Conservation (phyloP, 2,797 vertebrate genomes). For the Pelodytes ibericus region DNA sequence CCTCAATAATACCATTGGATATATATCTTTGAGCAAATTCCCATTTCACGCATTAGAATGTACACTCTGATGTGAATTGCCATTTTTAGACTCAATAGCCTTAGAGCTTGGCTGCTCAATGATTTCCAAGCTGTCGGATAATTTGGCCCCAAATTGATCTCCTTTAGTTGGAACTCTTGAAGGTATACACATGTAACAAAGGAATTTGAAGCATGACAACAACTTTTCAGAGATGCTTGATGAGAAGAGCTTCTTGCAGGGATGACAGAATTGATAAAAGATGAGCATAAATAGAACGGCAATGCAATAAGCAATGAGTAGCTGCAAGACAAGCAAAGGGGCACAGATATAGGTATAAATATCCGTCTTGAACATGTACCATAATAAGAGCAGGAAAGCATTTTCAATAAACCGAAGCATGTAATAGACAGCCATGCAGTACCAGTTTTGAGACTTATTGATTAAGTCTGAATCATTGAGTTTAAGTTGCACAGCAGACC, state of each 20-base stretch:
- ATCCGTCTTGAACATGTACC: constrained; percentile 90
- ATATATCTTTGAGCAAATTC: background rate
- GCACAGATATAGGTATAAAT: constrained; percentile 84
- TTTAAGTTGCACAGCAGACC: constrained; percentile 93
- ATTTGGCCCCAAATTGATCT: constrained; percentile 66
- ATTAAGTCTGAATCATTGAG: constrained; percentile 91
- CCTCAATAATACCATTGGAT: no score
- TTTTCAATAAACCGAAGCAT: constrained; percentile 91
- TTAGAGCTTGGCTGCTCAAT: constrained; percentile 62
- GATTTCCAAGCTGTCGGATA: constrained; percentile 59
- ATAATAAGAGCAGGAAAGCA: constrained; percentile 84
- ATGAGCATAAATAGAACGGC: constrained; percentile 93
- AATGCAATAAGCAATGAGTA: constrained; percentile 83
- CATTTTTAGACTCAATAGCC: constrained; percentile 68
- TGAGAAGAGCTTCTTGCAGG: constrained; percentile 91
- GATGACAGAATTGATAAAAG: constrained; percentile 96
- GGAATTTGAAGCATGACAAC: constrained; percentile 76
- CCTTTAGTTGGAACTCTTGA: constrained; percentile 54
- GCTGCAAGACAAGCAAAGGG: constrained; percentile 85
- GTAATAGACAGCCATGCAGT: constrained; percentile 87
- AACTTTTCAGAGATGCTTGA: constrained; percentile 83
- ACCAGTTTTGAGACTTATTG: constrained; percentile 93
- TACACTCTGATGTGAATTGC: constrained; percentile 65
- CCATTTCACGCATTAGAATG: constrained; percentile 67
- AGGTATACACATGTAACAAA: constrained; percentile 71